Base-by-base conservation (phyloP, 1,140 invertebrate species). In the Macrostomum lignano region DNA sequence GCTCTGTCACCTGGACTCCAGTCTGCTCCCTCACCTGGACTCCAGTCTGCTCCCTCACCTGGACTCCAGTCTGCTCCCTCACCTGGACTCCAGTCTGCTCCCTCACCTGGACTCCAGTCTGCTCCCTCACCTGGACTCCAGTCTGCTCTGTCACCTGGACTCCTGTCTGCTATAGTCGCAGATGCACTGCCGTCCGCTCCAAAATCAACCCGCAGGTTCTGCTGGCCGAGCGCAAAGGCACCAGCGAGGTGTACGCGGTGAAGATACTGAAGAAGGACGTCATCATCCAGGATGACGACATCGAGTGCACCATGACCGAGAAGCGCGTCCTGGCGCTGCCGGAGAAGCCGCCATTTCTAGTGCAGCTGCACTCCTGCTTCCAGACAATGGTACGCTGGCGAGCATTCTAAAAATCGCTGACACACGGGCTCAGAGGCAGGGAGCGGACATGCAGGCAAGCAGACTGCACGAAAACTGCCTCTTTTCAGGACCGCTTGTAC, bases 201-300 rank as follows among this genome's bases (percentile, higher is more conserved):
- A n/a, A n/a, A n/a, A n/a, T n/a, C n/a, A n/a, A n/a, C n/a, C n/a
- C n/a, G n/a, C 25, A 62, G 55, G 86, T 96, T 15, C 84, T 98
- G 77, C 60, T 96, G 14, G 88, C 84, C 1, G 86, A 96, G 58
- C 71, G 72, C 46, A 84, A 78, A 57, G 72, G 71, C 37, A 72
- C 73, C 3, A 81, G 88, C 38, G 84, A 94, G 61, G 74, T 93
- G 33, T 96, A 81, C 61, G 88, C 88, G 21, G 74, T 98, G 21
- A 96, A 98, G 65, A 78, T 91, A 36, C 63, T 98, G 40, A 94
- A 94, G 60, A 98, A 98, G 58, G 82, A 94, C 61, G 79, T 84
- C 2, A 96, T 98, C 39, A 72, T 96, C 43, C 86, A 94, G 63
- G 88, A 98, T 58, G 88, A 98, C 56, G 88, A 96, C 62, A 86